Base-by-base conservation (phyloP, 1,140 invertebrate genomes). In the Adelges cooleyi region DNA sequence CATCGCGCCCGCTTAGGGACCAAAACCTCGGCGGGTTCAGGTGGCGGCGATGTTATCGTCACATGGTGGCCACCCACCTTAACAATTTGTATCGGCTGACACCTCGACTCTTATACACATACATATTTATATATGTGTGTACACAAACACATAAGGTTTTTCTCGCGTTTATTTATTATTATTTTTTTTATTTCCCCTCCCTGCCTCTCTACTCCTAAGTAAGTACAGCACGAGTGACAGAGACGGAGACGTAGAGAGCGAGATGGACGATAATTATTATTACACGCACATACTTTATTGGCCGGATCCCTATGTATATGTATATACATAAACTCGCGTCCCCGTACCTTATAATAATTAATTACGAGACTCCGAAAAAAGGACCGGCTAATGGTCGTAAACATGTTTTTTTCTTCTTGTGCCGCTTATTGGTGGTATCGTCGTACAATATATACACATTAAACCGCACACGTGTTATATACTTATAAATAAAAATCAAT, bases 1-100 rank as follows among this genome's bases (percentile, higher is more conserved):
- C 56, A 33, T 62, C 53, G 38, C 22, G 38, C 38, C n/a, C n/a
- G 38, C 36, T 13, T 36, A 42, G 53, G 38, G 53, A 59, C 42
- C 56, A 42, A 62, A 48, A 62, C 56, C 54, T 59, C 54, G 36
- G 42, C 54, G 36, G 56, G 56, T 48, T 62, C 56, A 62, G 56
- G 56, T 48, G 56, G 56, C 56, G 42, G 56, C 42, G 56, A 62
- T 62, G 56, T 62, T 62, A 62, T 62, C 56, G 56, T 62, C 56
- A 62, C 56, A 62, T 48, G 40, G 56, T 62, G 56, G 56, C 56
- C 56, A 62, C 56, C 56, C 56, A 62, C 56, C 56, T 62, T 20
- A 62, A 62, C 56, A 62, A 62, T 62, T 62, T 62, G 56, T 62
- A 62, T 62, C 56, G 56, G 56, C 56, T 48, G 56, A 62, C 56